Base-by-base conservation (phyloP, 92 coral and sea anemone genomes). In the Phenganax marumi region DNA sequence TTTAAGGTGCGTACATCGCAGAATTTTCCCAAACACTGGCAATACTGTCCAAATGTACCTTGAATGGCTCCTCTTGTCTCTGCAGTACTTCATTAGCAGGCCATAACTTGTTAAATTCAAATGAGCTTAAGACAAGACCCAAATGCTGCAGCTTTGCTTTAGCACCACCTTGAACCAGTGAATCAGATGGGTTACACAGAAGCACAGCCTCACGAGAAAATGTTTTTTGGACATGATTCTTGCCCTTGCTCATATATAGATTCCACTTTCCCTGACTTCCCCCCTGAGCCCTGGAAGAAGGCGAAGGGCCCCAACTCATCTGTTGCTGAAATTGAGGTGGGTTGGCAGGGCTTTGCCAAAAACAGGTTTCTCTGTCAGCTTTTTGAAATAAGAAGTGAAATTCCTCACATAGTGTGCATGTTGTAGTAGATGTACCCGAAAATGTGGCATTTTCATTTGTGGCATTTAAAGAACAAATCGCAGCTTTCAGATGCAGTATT, bases 281-380 rank as follows among this genome's bases (percentile, higher is more conserved):
- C 52, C 23, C 4, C 19, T 64, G 80, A 12, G 79, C 43, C 11
- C 70, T 33, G 48, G 81, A 12, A 10, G 68, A 33, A 50, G 52
- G 75, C 62, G 68, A 52, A 19, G 62, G 56, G 43, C 66, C 72
- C 72, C 70, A 72, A 4, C 43, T 53, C 17, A 60, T 60, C 49
- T 71, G 56, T 10, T 12, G 80, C 47, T 82, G 85, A 26, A 82
- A 82, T n/a, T 82, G 80, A 71, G 86, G 86, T 53, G 52, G 78
- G 58, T 49, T 17, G 43, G 43, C 43, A 17, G 51, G 83, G 39
- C 16, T 26, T 56, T 56, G 69, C 84, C 61, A 55, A 16, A 14
- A 24, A 58, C 18, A 8, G 13, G 80, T 16, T 13, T 23, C 33
- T 33, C 43, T 33, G 5, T 5, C 43, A 13, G 68, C 80, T 57